A percentile compares a stretch with the other conserved stretches of the same genome.
phyloP scores from a whole-genome alignment of 2,797 vertebrate genomes.

The Acanthurus tractus region DNA sequence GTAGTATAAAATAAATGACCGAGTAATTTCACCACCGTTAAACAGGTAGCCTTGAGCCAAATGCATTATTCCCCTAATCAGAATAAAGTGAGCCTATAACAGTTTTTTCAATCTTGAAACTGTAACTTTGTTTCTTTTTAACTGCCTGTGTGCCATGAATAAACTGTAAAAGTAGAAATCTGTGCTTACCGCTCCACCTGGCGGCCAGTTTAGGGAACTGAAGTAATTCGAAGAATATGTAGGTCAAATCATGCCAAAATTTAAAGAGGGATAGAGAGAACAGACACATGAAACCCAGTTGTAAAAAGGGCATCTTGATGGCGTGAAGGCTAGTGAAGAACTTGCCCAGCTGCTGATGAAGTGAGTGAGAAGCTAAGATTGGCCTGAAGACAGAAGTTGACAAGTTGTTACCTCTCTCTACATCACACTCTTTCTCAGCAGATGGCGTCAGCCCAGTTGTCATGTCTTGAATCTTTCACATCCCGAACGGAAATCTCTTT shows the following conservation, averaged over 20 bases:
- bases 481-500: no score
- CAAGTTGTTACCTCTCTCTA: not conserved
- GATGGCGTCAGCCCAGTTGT: not conserved
- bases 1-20: not conserved
- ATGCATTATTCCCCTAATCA: not conserved
- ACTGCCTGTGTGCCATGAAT: not conserved
- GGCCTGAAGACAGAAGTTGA: no score
- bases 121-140: constrained; percentile 12
- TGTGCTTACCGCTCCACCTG: constrained; percentile 55
- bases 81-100: constrained; percentile 19
- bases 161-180: not conserved
- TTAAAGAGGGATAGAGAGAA: not conserved
- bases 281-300: not conserved
- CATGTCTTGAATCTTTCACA: no score
- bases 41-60: not conserved
- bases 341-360: not conserved
- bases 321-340: not conserved
- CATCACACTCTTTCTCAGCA: not conserved
- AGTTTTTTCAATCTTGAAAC: not conserved
- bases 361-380: not conserved
- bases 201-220: constrained; percentile 36
- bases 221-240: not conserved
- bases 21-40: not conserved
- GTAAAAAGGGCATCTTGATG: not conserved
- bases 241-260: not conserved